Evolutionary conservation across 2,888 invertebrate species (phyloP), one percentile per base, ranked within the genome.

Genomic region (Meganola albula): DNA sequence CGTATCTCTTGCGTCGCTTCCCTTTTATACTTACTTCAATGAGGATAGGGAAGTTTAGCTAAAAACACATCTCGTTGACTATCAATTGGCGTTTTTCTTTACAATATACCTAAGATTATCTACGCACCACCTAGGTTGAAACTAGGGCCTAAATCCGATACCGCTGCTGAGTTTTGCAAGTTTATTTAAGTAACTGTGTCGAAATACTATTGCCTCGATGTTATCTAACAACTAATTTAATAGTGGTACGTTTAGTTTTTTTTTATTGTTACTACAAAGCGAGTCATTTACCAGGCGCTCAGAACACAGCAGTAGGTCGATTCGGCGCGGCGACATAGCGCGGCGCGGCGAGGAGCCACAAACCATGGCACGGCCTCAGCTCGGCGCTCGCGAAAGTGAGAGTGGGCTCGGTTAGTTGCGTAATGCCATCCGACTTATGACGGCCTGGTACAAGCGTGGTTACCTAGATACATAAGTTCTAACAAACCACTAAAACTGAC

Each of bases 371-470:
- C 58, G 71, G 67, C 65, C 63, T 63, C 63, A 61, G 45, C 37
- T 36, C 35, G 41, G 31, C 43, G 58, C 64, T 68, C 77, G 74
- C 74, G 80, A 84, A 83, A 84, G 83, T 82, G 83, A 84, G 82
- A 84, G 83, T 83, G 69, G 63, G 63, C 44, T 7, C 48, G 50
- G 55, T n/a, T n/a, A n/a, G n/a, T 84, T 83, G 77, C 79, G 74
- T 79, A 84, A 83, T 69, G 46, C 50, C 53, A 52, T 50, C 52
- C 65, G 58, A 56, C 57, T 70, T 67, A 69, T 75, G 70, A 60
- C 70, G 71, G 69, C 78, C 70, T 74, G 64, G 71, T 75, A 73
- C 58, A 28, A 33, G 51, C 48, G 51, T 44, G 44, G 53, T 63
- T 57, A 51, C 61, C 62, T 61, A 63, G 53, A 52, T 60, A 53